Base-by-base conservation (phyloP, 2,888 invertebrate genomes). In the Iselma pallidipennis region DNA sequence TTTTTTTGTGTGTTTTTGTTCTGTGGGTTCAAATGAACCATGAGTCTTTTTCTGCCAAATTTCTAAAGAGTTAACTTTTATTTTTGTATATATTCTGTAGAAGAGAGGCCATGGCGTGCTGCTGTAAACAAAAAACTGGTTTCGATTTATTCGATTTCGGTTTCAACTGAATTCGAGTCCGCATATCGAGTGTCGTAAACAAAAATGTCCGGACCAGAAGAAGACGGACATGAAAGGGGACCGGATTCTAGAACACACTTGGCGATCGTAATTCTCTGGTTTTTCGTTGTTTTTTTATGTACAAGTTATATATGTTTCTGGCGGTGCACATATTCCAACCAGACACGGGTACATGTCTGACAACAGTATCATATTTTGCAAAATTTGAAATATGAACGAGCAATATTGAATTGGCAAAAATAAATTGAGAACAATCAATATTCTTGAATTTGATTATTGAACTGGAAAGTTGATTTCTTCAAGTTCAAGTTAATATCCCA, bases 121-220 rank as follows among this genome's bases (percentile, higher is more conserved):
- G 37, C 14, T 28, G 28, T 50, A 50, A 50, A 50, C 50, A 55
- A 65, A 66, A 64, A 65, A 65, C 67, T 66, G 66, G 69, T 67
- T 59, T 65, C 58, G 59, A 65, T 65, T 66, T 67, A 61, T 67
- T 69, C 66, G 59, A 65, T 67, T 69, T 69, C 64, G 65, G 66
- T 69, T 66, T 67, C 65, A 59, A 62, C 65, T 57, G 60, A 61
- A 58, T 61, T 49, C 61, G 54, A 55, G 10, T 62, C 59, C 49
- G 52, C 37, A 55, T 58, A 59, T 62, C 62, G 55, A 55, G 55
- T 62, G 55, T 59, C 59, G 55, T 62, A 62, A 62, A 62, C 55
- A 59, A 59, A 61, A 50, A 48, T 56, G 57, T 31, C 52, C 52
- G 50, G 60, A 52, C 59, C 52, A 37, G 49, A 49, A 56, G 56